Evolutionary conservation across 2,113 vertebrate species (phyloP).

Genomic region (Chaetodon auriga): DNA sequence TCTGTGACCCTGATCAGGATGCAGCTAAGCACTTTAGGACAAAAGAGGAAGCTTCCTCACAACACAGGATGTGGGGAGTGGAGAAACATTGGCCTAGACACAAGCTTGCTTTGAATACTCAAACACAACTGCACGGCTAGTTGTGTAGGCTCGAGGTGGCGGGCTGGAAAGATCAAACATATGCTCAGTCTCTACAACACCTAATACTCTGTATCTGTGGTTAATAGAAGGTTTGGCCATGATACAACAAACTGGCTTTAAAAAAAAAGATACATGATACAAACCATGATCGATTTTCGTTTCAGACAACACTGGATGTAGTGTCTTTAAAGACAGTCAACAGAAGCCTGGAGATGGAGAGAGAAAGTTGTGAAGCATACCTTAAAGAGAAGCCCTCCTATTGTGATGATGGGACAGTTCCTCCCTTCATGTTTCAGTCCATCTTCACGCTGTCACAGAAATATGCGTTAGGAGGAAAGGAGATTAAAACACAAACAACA

Average conservation of each 20-base stretch:
- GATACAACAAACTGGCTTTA: background rate
- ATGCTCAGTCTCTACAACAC: background rate
- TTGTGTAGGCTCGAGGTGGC: conserved; percentile 15
- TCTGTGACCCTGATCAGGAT: conserved; percentile 79
- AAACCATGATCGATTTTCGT: background rate
- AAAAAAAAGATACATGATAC: background rate
- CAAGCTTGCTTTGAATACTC: conserved; percentile 65
- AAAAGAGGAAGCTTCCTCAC: conserved; percentile 80
- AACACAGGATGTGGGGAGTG: conserved; percentile 79
- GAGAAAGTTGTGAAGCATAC: conserved; percentile 53
- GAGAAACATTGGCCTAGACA: conserved; percentile 67
- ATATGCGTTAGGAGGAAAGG: conserved; percentile 20
- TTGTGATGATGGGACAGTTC: conserved; percentile 48
- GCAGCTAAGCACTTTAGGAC: conserved; percentile 76
- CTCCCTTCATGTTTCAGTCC: conserved; percentile 71
- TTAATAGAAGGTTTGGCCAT: conserved; percentile 16
- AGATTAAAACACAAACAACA: conserved; percentile 39
- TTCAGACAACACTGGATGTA: background rate
- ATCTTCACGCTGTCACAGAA: conserved; percentile 64
- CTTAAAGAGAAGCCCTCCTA: conserved; percentile 65
- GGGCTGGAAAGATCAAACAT: conserved; percentile 17
- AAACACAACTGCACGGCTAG: conserved; percentile 44
- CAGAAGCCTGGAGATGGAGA: background rate
- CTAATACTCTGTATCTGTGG: background rate
- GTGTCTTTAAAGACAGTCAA: conserved; percentile 3